These are phyloP conservation scores for Helostoma temminkii DNA, from an alignment of 2,797 vertebrate genomes.

Conservation along the genomic window DNA sequence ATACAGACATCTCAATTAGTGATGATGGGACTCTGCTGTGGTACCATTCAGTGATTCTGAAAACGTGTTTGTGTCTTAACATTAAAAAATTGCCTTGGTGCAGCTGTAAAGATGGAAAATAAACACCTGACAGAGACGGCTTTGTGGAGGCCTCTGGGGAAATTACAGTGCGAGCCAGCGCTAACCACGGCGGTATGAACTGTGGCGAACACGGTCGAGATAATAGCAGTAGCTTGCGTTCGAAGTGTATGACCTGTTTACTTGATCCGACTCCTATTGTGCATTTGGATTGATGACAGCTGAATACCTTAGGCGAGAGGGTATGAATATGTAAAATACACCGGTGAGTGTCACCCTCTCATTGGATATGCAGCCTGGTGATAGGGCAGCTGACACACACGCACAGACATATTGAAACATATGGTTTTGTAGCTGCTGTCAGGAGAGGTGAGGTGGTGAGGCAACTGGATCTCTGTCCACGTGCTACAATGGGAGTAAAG, in stretches of 20 bases:
- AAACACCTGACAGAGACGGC: slow-evolving; percentile 41
- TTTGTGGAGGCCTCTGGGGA: slow-evolving; percentile 22
- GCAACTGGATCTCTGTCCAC: slow-evolving; percentile 33
- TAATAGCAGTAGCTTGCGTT: slow-evolving; percentile 35
- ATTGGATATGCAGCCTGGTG: slow-evolving; percentile 30
- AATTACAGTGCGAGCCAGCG: slow-evolving; percentile 27
- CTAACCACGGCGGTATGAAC: slow-evolving; percentile 35
- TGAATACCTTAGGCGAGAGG: slow-evolving; percentile 46
- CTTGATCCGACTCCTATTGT: slow-evolving; percentile 55
- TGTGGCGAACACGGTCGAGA: slow-evolving; percentile 28
- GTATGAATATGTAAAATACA: slow-evolving; percentile 65
- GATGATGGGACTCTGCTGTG: neutral
- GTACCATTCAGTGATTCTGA: slow-evolving; percentile 12
- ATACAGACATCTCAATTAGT: neutral
- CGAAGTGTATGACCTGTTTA: slow-evolving; percentile 52
- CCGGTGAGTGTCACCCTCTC: slow-evolving; percentile 30
- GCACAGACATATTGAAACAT: slow-evolving; percentile 33
- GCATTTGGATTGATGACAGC: slow-evolving; percentile 58
- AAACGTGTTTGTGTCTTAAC: slow-evolving; percentile 19
- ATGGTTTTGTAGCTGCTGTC: slow-evolving; percentile 38
- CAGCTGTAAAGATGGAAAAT: slow-evolving; percentile 40
- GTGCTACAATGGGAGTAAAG: slow-evolving; percentile 6
- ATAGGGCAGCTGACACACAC: slow-evolving; percentile 4
- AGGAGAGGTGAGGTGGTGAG: slow-evolving; percentile 19
- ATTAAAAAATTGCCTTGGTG: slow-evolving; percentile 9